Base-by-base conservation (phyloP, 2,797 vertebrate genomes). In the Sparidentex hasta region DNA sequence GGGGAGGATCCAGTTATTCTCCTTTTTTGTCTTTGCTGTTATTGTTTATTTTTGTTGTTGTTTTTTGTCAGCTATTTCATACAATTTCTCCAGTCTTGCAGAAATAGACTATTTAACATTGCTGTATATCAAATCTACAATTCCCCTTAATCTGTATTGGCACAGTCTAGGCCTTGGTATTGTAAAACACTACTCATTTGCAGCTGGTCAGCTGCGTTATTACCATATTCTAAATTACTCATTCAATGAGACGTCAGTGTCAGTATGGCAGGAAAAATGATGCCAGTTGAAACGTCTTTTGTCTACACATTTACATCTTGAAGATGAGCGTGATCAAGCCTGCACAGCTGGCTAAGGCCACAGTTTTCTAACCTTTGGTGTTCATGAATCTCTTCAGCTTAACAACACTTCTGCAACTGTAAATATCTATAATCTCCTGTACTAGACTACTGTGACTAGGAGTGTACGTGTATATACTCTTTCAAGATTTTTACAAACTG, bases 1-100 rank as follows among this genome's bases (percentile, higher is more conserved):
- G 66, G 81, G 73, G 76, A 59, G 58, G 66, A 85, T 65, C 63
- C 65, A 85, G 62, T 33, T 85, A 67, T 87, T 83, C 65, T 69
- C 55, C 51, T 66, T 68, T 6, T 68, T 56, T 68, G 21, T 47
- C 20, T 82, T 74, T 44, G 14, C 44, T 3, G 2, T 46, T n/a
- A n/a, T 54, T 63, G 51, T 65, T 6, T n/a, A n/a, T n/a, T n/a
- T 82, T 74, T 44, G 14, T 38, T 3, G 2, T 46, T 23, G 5
- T 25, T 55, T 23, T 61, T 41, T 25, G 11, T 44, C 5, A 14
- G 11, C 3, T 27, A 44, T 47, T 57, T 18, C 17, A 74, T 29
- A 21, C 6, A 18, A 47, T 52, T 54, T 52, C 18, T 44, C 38
- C 9, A 46, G 18, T 67, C 11, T 56, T 51, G 3, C 17, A 58